Percentiles rank a stretch among this genome's conserved stretches.
Evolutionary conservation across 1,140 invertebrate species (phyloP).

Genomic region (Ceratitis capitata): DNA sequence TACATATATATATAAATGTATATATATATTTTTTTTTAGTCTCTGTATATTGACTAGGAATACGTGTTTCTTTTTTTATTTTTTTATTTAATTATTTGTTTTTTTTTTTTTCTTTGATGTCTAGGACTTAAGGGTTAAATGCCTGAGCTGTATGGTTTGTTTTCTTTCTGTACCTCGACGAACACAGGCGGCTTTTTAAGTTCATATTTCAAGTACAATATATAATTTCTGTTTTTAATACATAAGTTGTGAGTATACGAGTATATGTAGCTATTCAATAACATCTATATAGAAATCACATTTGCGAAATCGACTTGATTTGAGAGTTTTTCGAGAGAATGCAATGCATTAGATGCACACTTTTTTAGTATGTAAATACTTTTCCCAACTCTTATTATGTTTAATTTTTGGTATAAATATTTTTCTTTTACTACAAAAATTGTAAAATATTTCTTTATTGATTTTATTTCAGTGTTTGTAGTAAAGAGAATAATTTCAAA

Average conservation of each 20-base stretch:
- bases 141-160: not conserved
- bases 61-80: not conserved
- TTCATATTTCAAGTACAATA: no score
- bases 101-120: not conserved
- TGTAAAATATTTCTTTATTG: no score
- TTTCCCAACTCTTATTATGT: no score
- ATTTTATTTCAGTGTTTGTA: no score
- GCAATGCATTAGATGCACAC: not conserved
- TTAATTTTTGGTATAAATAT: no score
- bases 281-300: not conserved
- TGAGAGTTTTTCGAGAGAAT: not conserved
- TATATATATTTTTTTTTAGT: no score
- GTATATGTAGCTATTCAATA: not conserved
- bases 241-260: not conserved
- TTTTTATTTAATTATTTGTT: not conserved
- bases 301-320: conserved; percentile 24
- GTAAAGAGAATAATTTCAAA: no score
- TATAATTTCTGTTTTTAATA: not conserved
- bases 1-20: no score
- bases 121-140: conserved; percentile 12
- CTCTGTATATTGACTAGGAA: not conserved
- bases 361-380: no score
- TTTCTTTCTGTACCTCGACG: not conserved
- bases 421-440: no score
- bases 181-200: conserved; percentile 13